phyloP scores from a whole-genome alignment of 1,140 invertebrate species.

The Bombus confusus region DNA sequence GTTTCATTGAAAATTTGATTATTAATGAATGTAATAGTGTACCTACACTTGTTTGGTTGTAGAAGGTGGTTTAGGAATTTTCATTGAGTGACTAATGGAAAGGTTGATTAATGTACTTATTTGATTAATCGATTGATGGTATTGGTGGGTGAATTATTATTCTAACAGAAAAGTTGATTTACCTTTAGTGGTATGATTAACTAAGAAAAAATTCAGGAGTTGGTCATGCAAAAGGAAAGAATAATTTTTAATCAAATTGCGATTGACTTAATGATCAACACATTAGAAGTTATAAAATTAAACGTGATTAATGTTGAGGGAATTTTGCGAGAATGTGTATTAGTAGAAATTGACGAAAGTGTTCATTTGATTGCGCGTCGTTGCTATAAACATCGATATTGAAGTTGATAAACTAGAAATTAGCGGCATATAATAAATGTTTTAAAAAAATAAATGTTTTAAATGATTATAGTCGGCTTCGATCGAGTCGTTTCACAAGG shows the following conservation, averaged over 20 bases:
- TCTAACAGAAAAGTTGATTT: neutral
- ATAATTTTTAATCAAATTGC: neutral
- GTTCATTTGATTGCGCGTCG: neutral
- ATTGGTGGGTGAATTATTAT: neutral
- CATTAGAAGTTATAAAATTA: too few species aligned
- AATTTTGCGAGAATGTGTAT: neutral
- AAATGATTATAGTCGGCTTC: neutral
- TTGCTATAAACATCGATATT: neutral
- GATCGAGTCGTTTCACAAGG: conserved; percentile 10
- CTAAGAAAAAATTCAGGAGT: neutral
- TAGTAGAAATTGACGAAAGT: neutral
- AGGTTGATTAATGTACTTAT: neutral
- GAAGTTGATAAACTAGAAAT: neutral
- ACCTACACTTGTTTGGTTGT: neutral
- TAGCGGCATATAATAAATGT: neutral
- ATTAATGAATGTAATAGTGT: neutral
- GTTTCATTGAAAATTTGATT: neutral
- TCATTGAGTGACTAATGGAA: too few species aligned
- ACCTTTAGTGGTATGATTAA: neutral
- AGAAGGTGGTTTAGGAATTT: neutral
- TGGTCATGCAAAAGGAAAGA: neutral
- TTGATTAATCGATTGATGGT: too few species aligned
- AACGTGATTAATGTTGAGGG: neutral
- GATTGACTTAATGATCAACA: neutral
- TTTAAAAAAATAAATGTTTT: conserved; percentile 17